A percentile compares a stretch with the other conserved stretches of the same genome.
These are phyloP conservation scores for Spilarctia lutea DNA, from an alignment of 2,888 invertebrate species.

Conservation along the genomic window DNA sequence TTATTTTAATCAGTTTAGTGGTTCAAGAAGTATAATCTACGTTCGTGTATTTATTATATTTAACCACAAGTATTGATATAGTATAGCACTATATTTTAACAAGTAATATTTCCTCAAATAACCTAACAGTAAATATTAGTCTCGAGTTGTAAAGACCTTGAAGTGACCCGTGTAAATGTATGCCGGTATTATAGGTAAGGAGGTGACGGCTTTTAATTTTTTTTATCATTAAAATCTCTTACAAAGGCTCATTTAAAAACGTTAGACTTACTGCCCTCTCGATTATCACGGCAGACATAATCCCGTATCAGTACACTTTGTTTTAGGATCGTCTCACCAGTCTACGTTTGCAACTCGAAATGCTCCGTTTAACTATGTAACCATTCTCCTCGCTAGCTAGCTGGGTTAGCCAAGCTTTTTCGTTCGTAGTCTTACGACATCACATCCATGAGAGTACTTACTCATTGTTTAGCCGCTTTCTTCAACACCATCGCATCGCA, in stretches of 20 bases:
- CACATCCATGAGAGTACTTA: too few species aligned
- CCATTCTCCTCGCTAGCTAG: too few species aligned
- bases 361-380: neutral
- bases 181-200: slow-evolving; percentile 2
- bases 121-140: slow-evolving; percentile 39
- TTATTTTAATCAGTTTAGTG: neutral
- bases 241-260: neutral
- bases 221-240: neutral
- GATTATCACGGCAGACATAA: too few species aligned
- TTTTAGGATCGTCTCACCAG: neutral
- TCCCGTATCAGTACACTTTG: neutral
- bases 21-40: neutral
- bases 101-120: slow-evolving; percentile 37
- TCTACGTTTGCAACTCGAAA: neutral
- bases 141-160: slow-evolving; percentile 25
- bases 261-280: too few species aligned
- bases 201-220: neutral
- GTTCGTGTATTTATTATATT: neutral
- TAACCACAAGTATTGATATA: neutral
- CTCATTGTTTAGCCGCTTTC: too few species aligned
- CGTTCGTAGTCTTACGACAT: too few species aligned
- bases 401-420: too few species aligned
- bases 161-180: slow-evolving; percentile 6
- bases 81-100: slow-evolving; percentile 13
- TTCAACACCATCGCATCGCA: too few species aligned